A percentile compares a stretch with the other conserved stretches of the same genome.
Evolutionary conservation across 2,113 vertebrate genomes (phyloP).

Genomic region (Ctenodactylus gundi): DNA sequence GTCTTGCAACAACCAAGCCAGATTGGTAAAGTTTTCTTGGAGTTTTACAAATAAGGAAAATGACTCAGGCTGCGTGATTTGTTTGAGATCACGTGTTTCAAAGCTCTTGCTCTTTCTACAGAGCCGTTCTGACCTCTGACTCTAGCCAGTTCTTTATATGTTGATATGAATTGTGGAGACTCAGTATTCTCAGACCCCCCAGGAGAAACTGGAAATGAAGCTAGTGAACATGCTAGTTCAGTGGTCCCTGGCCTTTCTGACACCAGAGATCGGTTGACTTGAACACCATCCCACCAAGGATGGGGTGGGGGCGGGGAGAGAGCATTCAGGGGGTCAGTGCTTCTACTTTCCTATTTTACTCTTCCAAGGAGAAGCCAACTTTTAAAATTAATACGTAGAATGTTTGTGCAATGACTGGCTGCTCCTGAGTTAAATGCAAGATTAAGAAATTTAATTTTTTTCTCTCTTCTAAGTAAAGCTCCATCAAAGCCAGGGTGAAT

Average conservation of each 20-base stretch:
- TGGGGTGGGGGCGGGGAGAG: no score
- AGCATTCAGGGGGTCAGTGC: neutral
- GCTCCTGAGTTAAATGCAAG: neutral
- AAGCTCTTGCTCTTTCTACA: neutral
- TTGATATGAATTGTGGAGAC: neutral
- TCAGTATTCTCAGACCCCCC: neutral
- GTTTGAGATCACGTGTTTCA: neutral
- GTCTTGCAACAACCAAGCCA: neutral
- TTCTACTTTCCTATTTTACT: neutral
- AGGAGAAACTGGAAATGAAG: neutral
- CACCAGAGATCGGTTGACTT: no score
- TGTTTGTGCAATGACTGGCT: neutral
- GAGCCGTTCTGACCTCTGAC: neutral
- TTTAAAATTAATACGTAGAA: neutral
- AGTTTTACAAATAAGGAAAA: neutral
- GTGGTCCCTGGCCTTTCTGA: no score
- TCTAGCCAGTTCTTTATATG: neutral
- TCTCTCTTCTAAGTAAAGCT: slow-evolving; percentile 9
- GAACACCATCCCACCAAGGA: no score
- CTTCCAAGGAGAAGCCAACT: slow-evolving; percentile 12
- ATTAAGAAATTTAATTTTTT: slow-evolving; percentile 1
- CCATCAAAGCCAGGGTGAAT: neutral
- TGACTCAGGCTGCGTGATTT: neutral
- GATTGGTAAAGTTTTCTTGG: neutral
- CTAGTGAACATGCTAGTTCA: rapidly evolving